Percentiles rank a stretch among this genome's conserved stretches.
These are phyloP conservation scores for Masticophis lateralis DNA, from an alignment of 2,797 vertebrate species.

Conservation along the genomic window DNA sequence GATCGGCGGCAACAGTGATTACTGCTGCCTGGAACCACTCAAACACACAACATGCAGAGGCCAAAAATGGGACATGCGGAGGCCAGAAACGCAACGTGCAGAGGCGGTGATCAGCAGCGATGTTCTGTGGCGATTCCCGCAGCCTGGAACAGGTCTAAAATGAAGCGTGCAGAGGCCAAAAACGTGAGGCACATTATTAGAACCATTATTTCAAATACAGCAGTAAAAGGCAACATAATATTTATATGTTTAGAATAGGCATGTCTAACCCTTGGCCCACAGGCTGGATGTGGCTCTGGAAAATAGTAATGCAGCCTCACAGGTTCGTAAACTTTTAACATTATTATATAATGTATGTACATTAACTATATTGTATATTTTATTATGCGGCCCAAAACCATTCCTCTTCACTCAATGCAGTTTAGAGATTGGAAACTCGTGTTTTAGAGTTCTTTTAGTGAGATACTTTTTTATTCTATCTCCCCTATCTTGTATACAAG, in stretches of 20 bases:
- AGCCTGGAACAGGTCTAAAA: no score
- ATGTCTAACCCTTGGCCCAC: neutral
- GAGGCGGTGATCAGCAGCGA: no score
- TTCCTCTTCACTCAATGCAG: neutral
- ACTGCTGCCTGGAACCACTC: no score
- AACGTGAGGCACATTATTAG: neutral
- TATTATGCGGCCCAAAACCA: neutral
- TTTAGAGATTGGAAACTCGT: neutral
- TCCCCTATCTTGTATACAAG: neutral
- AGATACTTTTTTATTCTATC: neutral
- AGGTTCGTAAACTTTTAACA: neutral
- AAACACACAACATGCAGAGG: no score
- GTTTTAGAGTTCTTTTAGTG: neutral
- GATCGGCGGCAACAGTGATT: no score
- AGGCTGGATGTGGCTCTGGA: neutral
- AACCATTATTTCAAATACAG: neutral
- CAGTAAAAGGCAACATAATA: neutral
- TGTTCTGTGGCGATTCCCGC: no score
- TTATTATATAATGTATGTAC: neutral
- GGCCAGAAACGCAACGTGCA: no score
- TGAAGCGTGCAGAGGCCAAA: no score
- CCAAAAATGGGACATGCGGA: no score
- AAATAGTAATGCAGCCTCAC: neutral
- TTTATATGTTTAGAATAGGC: neutral
- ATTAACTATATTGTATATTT: neutral